Evolutionary conservation across 2,888 invertebrate genomes (phyloP).

Genomic region (Theodoxus fluviatilis): DNA sequence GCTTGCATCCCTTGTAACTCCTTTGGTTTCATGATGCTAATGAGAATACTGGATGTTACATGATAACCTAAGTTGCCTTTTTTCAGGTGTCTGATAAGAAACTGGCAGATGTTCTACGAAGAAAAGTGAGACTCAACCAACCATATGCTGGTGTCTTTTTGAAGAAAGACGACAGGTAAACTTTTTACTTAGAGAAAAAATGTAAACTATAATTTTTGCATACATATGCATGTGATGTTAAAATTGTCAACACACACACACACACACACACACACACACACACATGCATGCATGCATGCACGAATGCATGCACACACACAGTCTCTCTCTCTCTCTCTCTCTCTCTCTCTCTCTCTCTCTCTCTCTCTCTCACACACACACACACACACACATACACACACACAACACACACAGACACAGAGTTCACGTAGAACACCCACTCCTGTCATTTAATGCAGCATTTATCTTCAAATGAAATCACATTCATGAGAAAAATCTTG

Average conservation of each 20-base stretch:
- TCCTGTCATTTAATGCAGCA: too few species aligned
- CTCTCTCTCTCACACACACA: slow-evolving; percentile 18
- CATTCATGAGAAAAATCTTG: too few species aligned
- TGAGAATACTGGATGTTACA: neutral
- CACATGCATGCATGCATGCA: neutral
- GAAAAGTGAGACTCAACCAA: slow-evolving; percentile 93
- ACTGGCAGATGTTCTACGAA: slow-evolving; percentile 85
- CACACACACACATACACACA: too few species aligned
- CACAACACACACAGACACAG: too few species aligned
- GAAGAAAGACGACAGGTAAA: slow-evolving; percentile 84
- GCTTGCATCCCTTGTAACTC: too few species aligned
- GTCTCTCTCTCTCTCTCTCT: too few species aligned
- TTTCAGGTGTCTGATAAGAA: slow-evolving; percentile 82
- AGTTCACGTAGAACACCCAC: too few species aligned
- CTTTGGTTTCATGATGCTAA: neutral
- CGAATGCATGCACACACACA: neutral
- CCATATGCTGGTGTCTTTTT: slow-evolving; percentile 97
- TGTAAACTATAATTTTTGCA: too few species aligned
- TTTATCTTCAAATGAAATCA: too few species aligned
- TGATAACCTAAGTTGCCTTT: neutral
- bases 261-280: neutral
- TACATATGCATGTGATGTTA: too few species aligned
- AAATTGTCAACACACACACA: neutral
- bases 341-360: slow-evolving; percentile 9
- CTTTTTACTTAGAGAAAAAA: neutral